These are phyloP conservation scores for Antitype chi DNA, from an alignment of 2,888 invertebrate species.

Conservation along the genomic window DNA sequence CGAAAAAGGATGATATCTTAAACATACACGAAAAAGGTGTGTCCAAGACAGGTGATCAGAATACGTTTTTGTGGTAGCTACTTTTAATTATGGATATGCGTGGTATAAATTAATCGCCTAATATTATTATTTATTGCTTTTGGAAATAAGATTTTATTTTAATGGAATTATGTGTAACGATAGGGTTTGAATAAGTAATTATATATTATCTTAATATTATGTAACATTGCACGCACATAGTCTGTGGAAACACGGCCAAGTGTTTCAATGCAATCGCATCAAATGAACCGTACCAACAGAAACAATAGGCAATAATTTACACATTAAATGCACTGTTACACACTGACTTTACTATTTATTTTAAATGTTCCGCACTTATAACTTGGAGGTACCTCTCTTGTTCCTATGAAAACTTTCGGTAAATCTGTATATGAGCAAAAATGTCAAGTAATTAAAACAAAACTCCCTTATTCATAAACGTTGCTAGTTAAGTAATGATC, in stretches of 20 bases:
- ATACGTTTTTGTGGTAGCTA: background rate
- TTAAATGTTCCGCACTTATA: constrained; percentile 29
- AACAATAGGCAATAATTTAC: constrained; percentile 80
- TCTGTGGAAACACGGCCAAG: constrained; percentile 49
- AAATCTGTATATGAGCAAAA: too few species aligned
- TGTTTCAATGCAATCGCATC: constrained; percentile 67
- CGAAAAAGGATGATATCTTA: background rate
- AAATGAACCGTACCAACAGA: constrained; percentile 77
- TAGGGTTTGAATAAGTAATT: background rate
- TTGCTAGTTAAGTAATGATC: too few species aligned
- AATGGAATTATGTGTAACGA: background rate
- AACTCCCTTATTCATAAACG: too few species aligned
- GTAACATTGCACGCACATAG: constrained; percentile 34
- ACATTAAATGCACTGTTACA: constrained; percentile 78
- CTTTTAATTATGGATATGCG: constrained; percentile 6
- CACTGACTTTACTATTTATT: constrained; percentile 68
- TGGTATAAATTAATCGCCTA: constrained; percentile 9
- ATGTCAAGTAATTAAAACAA: too few species aligned
- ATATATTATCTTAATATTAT: constrained; percentile 9
- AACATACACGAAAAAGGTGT: constrained; percentile 3
- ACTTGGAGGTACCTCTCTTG: background rate
- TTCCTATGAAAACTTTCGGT: background rate
- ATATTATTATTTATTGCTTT: background rate
- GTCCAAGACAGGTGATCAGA: constrained; percentile 12
- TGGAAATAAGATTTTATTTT: background rate